Base-by-base conservation (phyloP, 30 jellyfish, hydroid and myxozoan genomes). In the Aurelia coerulea region DNA sequence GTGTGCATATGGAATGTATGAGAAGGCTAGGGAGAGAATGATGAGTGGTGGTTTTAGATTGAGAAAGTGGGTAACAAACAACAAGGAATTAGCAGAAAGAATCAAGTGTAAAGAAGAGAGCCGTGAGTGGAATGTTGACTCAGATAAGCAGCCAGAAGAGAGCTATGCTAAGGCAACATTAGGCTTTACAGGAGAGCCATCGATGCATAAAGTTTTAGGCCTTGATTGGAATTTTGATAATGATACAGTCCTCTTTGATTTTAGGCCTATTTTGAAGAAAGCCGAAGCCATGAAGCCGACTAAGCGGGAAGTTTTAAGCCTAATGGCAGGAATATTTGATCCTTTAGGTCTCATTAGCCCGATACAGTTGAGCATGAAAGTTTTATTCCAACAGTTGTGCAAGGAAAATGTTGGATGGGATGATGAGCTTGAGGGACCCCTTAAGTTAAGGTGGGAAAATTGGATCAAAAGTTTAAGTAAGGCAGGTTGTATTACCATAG, bases 301-400 rank as follows among this genome's bases (percentile, higher is more conserved):
- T 1, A 78, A 78, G 83, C 41, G 85, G 1, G 64, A 29, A n/a
- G 68, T 78, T 1, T 34, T 78, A 51, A 37, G 66, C 32, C 34
- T 46, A 1, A 18, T 78, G 62, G 46, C 89, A 14, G 64, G 83
- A 41, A 2, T 78, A 2, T 63, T 59, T 78, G 85, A 58, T 62
- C 89, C 89, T 1, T 19, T 78, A 3, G 84, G 89, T 16, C 34
- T 78, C 23, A n/a, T 78, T 1, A 34, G 84, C 46, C 89, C 84
- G 46, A 19, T 78, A 16, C 42, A 19, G 29, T n/a, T 11, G 37
- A 78, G 7, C 32, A 39, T 18, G 39, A 78, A 78, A 46, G 49
- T 59, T 9, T 62, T 62, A 15, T 63, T 62, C 41, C 64, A 78
- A 16, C 32, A 78, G 56, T 17, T 62, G 41, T 78, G 84, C 41